Evolutionary conservation across 2,888 invertebrate genomes (phyloP), one percentile per base, ranked within the genome.

Genomic region (Matsumyia berberina): DNA sequence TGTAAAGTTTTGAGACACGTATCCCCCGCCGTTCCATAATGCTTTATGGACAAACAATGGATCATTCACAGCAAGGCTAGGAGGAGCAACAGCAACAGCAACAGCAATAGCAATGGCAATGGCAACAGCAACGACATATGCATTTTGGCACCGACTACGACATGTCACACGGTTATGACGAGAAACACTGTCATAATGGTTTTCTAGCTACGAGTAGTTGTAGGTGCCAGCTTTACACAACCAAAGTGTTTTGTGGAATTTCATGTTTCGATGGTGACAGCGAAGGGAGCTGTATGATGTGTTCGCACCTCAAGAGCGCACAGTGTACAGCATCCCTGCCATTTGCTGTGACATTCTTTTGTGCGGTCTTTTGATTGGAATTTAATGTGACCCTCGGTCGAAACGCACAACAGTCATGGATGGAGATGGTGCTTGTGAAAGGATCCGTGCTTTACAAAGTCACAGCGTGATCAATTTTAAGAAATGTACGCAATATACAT

Each of bases 191-290:
- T 74, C 80, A 85, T 85, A 74, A 80, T 60, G 64, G 73, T 37
- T n/a, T 17, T 35, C 62, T 39, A 53, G 24, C 24, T 24, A n/a
- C n/a, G n/a, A 24, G 24, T 24, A 24, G 24, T 24, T 3, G 37
- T 74, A 67, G 78, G 82, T 82, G 82, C 72, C 72, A 77, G 70
- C 31, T 55, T 46, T 53, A 67, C 73, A 55, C 46, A 69, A 64
- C 70, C 70, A 42, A 70, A 82, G 82, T 82, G 82, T 82, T 82
- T 77, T 82, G 77, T 72, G 77, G 78, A 70, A 82, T 82, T n/a
- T 51, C 66, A 66, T 77, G 82, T 82, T 72, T 35, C 64, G 66
- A 66, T 37, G 58, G 58, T 31, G 64, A 31, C 46, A 49, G 24
- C 31, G 64, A 53, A 51, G 15, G 15, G 24, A 2, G 5, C 11